Percentiles rank a stretch among this genome's conserved stretches.
These are phyloP conservation scores for Canis aureus DNA, from an alignment of 2,113 vertebrate genomes.

Conservation along the genomic window DNA sequence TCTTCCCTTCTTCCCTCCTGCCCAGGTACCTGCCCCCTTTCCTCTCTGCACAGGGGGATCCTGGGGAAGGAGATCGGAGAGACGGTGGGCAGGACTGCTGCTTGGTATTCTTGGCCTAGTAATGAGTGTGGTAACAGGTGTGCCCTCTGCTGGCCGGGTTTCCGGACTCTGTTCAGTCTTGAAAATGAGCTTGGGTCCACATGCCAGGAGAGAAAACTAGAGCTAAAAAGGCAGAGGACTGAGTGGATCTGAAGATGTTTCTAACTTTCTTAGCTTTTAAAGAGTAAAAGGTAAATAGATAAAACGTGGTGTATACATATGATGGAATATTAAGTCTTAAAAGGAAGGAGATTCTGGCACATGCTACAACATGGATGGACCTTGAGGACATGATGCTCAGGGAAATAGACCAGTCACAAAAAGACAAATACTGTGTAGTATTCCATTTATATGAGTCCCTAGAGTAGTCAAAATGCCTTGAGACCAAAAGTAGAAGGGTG, in stretches of 20 bases:
- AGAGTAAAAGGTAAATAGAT: not conserved
- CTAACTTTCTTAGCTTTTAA: not conserved
- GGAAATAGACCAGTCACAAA: not conserved
- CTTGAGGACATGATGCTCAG: not conserved
- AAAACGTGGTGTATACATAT: not conserved
- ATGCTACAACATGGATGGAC: not conserved
- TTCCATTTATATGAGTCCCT: not conserved
- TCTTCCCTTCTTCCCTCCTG: slow-evolving; percentile 95
- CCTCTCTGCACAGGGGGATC: accelerated
- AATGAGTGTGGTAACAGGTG: not conserved
- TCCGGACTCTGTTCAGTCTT: not conserved
- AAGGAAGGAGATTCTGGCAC: not conserved
- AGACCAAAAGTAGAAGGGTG: not conserved
- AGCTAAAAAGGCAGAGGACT: not conserved
- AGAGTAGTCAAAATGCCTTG: not conserved
- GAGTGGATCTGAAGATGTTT: not conserved
- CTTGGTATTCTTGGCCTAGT: not conserved
- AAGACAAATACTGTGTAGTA: not conserved
- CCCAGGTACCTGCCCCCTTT: slow-evolving; percentile 91
- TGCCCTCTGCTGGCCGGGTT: slow-evolving; percentile 55
- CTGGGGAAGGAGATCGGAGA: accelerated
- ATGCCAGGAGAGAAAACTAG: not conserved
- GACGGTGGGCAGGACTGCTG: not conserved
- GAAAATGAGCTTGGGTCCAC: not conserved
- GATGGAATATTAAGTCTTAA: not conserved